Percentiles rank a stretch among this genome's conserved stretches.
These are phyloP conservation scores for Eulemur macaco DNA, from an alignment of 2,113 vertebrate species.

Conservation along the genomic window DNA sequence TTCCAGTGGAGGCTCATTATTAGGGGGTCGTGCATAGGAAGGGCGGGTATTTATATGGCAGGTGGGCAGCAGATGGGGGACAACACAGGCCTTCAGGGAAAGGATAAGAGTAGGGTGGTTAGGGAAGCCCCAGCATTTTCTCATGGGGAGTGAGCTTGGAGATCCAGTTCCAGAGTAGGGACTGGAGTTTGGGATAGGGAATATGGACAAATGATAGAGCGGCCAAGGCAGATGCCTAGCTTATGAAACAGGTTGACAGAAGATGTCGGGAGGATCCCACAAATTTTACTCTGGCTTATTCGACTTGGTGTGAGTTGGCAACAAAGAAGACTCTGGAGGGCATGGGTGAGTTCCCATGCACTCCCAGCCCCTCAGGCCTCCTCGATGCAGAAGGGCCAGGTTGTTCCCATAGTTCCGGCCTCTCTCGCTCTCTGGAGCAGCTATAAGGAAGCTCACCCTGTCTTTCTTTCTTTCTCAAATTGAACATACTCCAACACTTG, in stretches of 20 bases:
- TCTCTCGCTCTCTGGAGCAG: background rate
- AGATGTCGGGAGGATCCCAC: background rate
- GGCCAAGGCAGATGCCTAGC: background rate
- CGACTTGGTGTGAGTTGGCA: background rate
- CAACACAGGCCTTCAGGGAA: background rate
- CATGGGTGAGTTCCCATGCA: background rate
- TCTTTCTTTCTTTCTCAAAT: background rate
- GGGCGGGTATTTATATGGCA: background rate
- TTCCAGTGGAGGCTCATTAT: background rate
- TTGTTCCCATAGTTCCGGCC: too few relatives aligned
- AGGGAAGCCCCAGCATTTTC: background rate
- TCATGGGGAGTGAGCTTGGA: background rate
- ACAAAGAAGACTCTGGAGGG: background rate
- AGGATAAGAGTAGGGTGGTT: background rate
- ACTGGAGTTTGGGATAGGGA: background rate
- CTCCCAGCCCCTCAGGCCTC: accelerated
- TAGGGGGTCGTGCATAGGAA: background rate
- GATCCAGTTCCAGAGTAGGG: background rate
- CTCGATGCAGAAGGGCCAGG: accelerated
- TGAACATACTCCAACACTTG: background rate
- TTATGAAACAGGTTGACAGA: background rate
- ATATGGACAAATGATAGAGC: background rate
- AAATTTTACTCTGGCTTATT: background rate
- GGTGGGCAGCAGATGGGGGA: background rate
- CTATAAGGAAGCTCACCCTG: accelerated